phyloP scores from a whole-genome alignment of 2,888 invertebrate species.

The Diarsia brunnea region DNA sequence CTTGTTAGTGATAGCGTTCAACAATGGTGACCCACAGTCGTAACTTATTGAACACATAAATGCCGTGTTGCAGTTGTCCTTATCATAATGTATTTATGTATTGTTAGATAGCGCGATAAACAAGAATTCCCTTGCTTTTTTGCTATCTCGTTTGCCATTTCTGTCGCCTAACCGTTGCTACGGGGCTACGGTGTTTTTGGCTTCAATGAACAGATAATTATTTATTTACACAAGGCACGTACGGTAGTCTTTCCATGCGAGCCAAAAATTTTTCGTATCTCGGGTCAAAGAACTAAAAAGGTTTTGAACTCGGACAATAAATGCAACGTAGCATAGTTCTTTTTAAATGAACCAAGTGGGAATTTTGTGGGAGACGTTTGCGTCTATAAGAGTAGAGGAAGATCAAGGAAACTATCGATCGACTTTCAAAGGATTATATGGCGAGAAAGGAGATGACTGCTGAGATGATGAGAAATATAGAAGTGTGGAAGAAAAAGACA shows the following conservation, averaged over 20 bases:
- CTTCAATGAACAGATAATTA: conserved; percentile 10
- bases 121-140: conserved; percentile 12
- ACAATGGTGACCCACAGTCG: conserved; percentile 23
- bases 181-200: background rate
- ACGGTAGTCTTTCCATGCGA: conserved; percentile 11
- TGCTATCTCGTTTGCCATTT: conserved; percentile 2
- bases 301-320: conserved; percentile 31
- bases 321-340: conserved; percentile 10
- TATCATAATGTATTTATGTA: conserved; percentile 20
- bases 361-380: conserved; percentile 1
- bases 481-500: too few relatives aligned
- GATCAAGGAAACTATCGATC: too few relatives aligned
- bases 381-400: too few relatives aligned
- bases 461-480: too few relatives aligned
- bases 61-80: conserved; percentile 13
- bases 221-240: conserved; percentile 39
- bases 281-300: conserved; percentile 36
- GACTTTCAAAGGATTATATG: too few relatives aligned
- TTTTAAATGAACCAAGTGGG: conserved; percentile 1
- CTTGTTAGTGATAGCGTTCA: conserved; percentile 39
- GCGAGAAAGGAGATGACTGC: too few relatives aligned
- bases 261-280: conserved; percentile 11
- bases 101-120: conserved; percentile 29
- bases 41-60: conserved; percentile 24
- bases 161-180: conserved; percentile 2